Evolutionary conservation across 2,888 invertebrate genomes (phyloP), one percentile per base, ranked within the genome.

Genomic region (Sphaerophoria taeniata): DNA sequence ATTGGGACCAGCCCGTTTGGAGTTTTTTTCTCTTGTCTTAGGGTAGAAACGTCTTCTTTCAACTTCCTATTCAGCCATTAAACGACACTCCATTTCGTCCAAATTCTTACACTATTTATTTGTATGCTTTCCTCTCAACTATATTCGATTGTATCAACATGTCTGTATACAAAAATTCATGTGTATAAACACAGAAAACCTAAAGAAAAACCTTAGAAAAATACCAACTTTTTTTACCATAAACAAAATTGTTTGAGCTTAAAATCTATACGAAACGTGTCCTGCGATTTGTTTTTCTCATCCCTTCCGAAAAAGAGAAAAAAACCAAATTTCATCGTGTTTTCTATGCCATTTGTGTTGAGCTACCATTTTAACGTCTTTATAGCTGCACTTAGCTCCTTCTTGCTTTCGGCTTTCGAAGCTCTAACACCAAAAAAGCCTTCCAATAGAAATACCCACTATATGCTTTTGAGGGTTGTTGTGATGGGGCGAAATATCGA

Each of bases 241-340:
- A 72, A 82, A 82, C 72, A 77, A 82, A 67, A 77, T 73, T 61
- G 77, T 82, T 82, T 69, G 69, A 77, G 77, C 77, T 82, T 82
- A 82, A 73, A 77, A 82, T 61, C 77, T 72, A 82, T 82, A 82
- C n/a, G n/a, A 82, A 82, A 82, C 76, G 55, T 82, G 82, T 82
- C 61, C 72, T 82, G 61, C 55, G 72, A 82, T 82, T 77, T 82
- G 82, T 82, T 73, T 73, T 56, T 7, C 5, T 58, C 11, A 5
- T 58, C 9, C 33, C 6, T n/a, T n/a, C 45, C 24, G 9, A 60
- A 47, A 9, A 24, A 24, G 24, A 24, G 2, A 24, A 24, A 24
- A 24, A 24, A 1, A 24, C 65, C 49, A 60, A 65, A 43, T 69
- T 55, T 63, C 36, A 47, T 63, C 45, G 61, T 47, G 67, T 63